A percentile compares a stretch with the other conserved stretches of the same genome.
phyloP scores from a whole-genome alignment of 2,797 vertebrate genomes.

The Parauchenoglanis punctatus region DNA sequence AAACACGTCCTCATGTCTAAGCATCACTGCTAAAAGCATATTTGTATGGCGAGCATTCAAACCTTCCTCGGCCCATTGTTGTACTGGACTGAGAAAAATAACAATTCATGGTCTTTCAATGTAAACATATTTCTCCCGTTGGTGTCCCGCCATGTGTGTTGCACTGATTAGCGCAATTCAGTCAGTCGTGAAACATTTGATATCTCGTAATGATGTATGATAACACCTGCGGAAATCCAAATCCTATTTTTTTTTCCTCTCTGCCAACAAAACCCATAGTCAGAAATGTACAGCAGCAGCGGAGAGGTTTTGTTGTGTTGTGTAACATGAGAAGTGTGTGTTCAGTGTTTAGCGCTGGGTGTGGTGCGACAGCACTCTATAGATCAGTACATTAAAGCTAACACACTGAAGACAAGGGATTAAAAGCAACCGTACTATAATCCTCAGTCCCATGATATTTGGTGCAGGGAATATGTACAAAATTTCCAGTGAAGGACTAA shows the following conservation, averaged over 20 bases:
- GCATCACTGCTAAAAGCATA: not conserved
- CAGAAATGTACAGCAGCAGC: not conserved
- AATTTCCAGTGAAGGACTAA: not conserved
- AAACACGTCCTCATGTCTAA: not conserved
- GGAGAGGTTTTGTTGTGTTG: conserved; percentile 30
- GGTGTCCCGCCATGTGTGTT: not conserved
- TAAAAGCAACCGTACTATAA: not conserved
- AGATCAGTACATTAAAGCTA: conserved; percentile 18
- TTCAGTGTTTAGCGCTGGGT: conserved; percentile 53
- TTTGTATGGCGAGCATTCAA: too few species aligned
- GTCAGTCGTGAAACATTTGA: not conserved
- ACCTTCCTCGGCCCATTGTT: not conserved
- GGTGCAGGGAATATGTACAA: not conserved
- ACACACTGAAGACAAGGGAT: conserved; percentile 17
- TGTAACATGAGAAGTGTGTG: conserved; percentile 47
- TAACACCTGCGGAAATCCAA: not conserved
- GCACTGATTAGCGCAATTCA: not conserved
- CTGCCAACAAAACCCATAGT: not conserved
- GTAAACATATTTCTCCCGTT: not conserved
- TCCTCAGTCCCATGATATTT: not conserved
- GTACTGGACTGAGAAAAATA: not conserved
- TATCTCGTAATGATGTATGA: not conserved
- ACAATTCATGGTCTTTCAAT: not conserved
- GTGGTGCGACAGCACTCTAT: conserved; percentile 41
- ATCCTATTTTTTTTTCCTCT: not conserved